Conservation (phyloP, 2,888 invertebrate genomes). For the Crocallis elinguaria region DNA sequence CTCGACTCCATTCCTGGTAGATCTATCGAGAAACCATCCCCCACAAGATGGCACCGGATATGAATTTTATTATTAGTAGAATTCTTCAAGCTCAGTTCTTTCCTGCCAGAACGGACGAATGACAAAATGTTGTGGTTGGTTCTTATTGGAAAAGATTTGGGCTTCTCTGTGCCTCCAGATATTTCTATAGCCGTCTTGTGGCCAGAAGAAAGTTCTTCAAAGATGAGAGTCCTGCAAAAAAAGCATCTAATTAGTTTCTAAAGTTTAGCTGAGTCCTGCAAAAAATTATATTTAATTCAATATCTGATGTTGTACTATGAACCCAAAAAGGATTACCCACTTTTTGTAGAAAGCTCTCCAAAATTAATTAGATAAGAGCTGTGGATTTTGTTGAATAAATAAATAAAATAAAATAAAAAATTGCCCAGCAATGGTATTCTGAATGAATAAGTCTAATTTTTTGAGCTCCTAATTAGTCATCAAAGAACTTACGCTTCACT, state of each 20-base stretch:
- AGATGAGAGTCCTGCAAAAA: constrained; percentile 59
- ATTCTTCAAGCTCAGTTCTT: constrained; percentile 74
- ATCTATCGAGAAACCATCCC: constrained; percentile 73
- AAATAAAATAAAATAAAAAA: no score
- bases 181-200: constrained; percentile 57
- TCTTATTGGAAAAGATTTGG: constrained; percentile 69
- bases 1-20: constrained; percentile 61
- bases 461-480: background rate
- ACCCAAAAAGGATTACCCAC: no score
- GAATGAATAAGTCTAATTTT: no score
- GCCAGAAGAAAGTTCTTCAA: constrained; percentile 64
- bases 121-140: constrained; percentile 65
- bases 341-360: no score
- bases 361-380: no score
- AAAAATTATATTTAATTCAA: no score
- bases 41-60: constrained; percentile 65
- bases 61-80: constrained; percentile 63
- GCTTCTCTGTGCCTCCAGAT: constrained; percentile 57
- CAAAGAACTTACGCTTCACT: constrained; percentile 59
- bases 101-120: constrained; percentile 68
- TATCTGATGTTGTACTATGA: no score
- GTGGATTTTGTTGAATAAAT: no score
- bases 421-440: no score
- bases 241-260: background rate
- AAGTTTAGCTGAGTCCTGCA: no score